Percentiles rank a stretch among this genome's conserved stretches.
These are phyloP conservation scores for Barypeithes pellucidus DNA, from an alignment of 2,888 invertebrate genomes.

Conservation along the genomic window DNA sequence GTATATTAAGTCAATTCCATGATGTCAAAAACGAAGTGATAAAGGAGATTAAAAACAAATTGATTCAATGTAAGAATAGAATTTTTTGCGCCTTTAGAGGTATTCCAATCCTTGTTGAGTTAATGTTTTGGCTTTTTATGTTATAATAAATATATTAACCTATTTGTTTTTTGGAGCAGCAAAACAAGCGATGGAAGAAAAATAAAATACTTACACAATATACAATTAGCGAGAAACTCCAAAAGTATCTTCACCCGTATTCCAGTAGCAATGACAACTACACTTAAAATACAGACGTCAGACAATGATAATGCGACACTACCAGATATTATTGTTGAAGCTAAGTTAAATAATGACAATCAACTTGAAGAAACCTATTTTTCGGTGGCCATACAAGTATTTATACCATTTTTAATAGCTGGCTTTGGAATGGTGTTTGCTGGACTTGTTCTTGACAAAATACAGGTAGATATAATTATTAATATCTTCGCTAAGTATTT, in stretches of 20 bases:
- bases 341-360: constrained; percentile 69
- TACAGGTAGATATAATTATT: constrained; percentile 77
- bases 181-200: constrained; percentile 69
- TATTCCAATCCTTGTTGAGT: too few species aligned
- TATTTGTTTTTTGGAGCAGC: constrained; percentile 59
- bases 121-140: too few species aligned
- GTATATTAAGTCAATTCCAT: too few species aligned
- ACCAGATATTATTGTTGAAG: constrained; percentile 74
- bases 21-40: too few species aligned
- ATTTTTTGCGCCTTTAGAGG: too few species aligned
- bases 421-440: constrained; percentile 87
- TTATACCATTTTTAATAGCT: constrained; percentile 82
- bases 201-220: constrained; percentile 69
- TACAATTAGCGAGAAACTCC: constrained; percentile 64
- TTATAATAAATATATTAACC: too few species aligned
- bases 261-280: constrained; percentile 65
- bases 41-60: too few species aligned
- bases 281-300: constrained; percentile 59
- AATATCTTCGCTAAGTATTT: too few species aligned
- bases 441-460: constrained; percentile 81
- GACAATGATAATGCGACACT: constrained; percentile 71
- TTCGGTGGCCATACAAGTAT: constrained; percentile 79
- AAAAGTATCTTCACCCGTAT: constrained; percentile 67
- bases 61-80: too few species aligned
- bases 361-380: constrained; percentile 75